A percentile compares a stretch with the other conserved stretches of the same genome.
Evolutionary conservation across 1,140 invertebrate genomes (phyloP).

Genomic region (Chelonus insularis): DNA sequence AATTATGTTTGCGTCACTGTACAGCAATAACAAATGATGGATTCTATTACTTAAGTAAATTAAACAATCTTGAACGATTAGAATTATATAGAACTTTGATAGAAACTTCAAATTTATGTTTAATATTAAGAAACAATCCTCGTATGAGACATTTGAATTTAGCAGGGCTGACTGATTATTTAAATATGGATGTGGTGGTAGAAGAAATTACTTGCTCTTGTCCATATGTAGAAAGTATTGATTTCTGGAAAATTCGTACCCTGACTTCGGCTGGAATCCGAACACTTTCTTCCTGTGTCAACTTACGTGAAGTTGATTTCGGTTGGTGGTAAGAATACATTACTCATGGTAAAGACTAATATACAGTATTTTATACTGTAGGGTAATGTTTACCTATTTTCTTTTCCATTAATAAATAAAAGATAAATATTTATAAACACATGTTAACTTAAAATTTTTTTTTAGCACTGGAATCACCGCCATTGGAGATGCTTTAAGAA

Average conservation of each 20-base stretch:
- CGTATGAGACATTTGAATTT: slow-evolving; percentile 75
- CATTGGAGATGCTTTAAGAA: slow-evolving; percentile 58
- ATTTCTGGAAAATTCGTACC: slow-evolving; percentile 83
- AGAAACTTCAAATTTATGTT: slow-evolving; percentile 65
- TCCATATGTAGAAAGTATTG: slow-evolving; percentile 70
- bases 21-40: slow-evolving; percentile 61
- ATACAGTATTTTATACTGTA: too few species aligned
- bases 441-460: slow-evolving; percentile 25
- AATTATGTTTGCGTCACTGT: slow-evolving; percentile 70
- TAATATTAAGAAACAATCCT: slow-evolving; percentile 69
- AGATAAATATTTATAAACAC: slow-evolving; percentile 21
- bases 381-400: too few species aligned
- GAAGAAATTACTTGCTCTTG: slow-evolving; percentile 68
- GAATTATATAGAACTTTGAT: slow-evolving; percentile 79
- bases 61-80: slow-evolving; percentile 71
- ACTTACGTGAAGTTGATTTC: slow-evolving; percentile 82
- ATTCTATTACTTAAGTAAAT: slow-evolving; percentile 64
- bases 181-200: slow-evolving; percentile 73
- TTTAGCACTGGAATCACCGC: slow-evolving; percentile 57
- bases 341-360: too few species aligned
- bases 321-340: slow-evolving; percentile 80
- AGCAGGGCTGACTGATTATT: slow-evolving; percentile 60
- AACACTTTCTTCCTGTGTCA: slow-evolving; percentile 68
- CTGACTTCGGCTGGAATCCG: slow-evolving; percentile 72
- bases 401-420: slow-evolving; percentile 48